Evolutionary conservation across 2,113 vertebrate genomes (phyloP).

Genomic region (Mustelus asterias): DNA sequence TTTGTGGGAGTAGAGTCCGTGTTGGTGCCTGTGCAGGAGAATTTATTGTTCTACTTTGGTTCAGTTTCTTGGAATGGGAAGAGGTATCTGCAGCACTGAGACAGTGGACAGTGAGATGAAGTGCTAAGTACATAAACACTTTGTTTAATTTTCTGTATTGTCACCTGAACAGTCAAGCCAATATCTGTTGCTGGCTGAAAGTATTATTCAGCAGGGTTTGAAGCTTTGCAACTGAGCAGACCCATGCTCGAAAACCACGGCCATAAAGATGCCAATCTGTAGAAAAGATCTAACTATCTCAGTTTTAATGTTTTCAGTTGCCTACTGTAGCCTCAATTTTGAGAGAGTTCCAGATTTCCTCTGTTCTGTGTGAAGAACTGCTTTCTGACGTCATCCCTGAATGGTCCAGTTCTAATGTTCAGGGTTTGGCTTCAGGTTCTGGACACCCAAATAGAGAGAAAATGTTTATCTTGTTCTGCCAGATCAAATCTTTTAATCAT

Average conservation of each 20-base stretch:
- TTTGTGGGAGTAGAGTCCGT: neutral
- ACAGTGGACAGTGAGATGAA: neutral
- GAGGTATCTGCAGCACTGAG: neutral
- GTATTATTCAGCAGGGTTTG: neutral
- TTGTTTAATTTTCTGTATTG: too few species aligned
- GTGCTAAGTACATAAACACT: neutral
- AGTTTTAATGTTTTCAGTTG: neutral
- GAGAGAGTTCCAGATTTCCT: neutral
- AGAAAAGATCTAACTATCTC: neutral
- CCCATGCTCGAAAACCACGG: neutral
- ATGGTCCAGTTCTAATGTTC: neutral
- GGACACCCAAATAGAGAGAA: neutral
- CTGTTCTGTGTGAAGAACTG: too few species aligned
- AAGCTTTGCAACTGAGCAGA: neutral
- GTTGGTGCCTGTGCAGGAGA: neutral
- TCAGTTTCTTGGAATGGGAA: neutral
- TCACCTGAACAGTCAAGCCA: too few species aligned
- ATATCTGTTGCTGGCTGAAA: neutral
- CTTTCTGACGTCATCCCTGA: too few species aligned
- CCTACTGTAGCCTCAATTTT: neutral
- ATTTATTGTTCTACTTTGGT: neutral
- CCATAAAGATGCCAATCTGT: neutral
- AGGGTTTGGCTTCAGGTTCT: neutral
- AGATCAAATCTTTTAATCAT: neutral
- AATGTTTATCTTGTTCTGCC: neutral